A percentile compares a stretch with the other conserved stretches of the same genome.
phyloP scores from a whole-genome alignment of 2,113 vertebrate genomes.

The Sapayoa aenigma region DNA sequence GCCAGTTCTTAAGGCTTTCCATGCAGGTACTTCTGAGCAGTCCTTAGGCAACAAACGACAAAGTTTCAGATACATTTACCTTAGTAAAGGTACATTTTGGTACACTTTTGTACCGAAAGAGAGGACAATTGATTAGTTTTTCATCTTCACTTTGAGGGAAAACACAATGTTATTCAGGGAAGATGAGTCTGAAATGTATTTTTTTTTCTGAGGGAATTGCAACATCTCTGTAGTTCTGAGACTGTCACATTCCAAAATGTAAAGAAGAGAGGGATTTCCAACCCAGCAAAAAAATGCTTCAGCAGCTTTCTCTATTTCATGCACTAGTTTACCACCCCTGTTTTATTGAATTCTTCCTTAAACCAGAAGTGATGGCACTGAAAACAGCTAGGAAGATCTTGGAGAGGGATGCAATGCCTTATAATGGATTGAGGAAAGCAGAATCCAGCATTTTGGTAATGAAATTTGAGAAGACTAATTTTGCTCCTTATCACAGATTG shows the following conservation, averaged over 20 bases:
- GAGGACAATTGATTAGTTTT: background rate
- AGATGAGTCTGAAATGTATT: background rate
- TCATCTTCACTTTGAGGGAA: background rate
- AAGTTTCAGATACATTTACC: background rate
- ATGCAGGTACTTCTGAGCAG: background rate
- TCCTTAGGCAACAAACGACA: background rate
- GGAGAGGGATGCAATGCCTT: background rate
- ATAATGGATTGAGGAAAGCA: background rate
- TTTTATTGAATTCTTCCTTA: background rate
- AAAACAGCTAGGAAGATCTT: background rate
- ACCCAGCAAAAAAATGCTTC: background rate
- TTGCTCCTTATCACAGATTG: background rate
- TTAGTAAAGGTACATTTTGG: no score
- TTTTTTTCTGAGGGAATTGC: background rate
- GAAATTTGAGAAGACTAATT: no score
- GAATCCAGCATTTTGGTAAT: background rate
- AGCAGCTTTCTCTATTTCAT: background rate
- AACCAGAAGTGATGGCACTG: background rate
- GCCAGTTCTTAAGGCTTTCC: background rate
- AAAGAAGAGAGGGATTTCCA: background rate
- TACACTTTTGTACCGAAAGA: background rate
- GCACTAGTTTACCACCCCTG: rapidly evolving
- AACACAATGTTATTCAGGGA: background rate
- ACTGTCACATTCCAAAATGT: background rate
- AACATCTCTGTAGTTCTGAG: constrained; percentile 18